Evolutionary conservation across 2,797 vertebrate species (phyloP).

Genomic region (Scolopax bukidnonensis): DNA sequence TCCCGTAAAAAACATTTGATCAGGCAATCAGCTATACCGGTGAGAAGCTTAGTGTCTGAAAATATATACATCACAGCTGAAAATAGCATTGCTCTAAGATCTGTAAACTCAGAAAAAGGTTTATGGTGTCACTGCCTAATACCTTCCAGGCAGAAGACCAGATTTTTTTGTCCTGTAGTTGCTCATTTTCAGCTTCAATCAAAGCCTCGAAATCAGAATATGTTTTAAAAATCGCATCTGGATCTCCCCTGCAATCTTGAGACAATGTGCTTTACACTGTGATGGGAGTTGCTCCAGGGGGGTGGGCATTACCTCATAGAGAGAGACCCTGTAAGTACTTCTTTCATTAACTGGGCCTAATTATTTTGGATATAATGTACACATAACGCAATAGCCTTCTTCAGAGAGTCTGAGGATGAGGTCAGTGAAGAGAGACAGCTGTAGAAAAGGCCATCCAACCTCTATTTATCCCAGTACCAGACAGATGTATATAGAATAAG

Average conservation of each 20-base stretch:
- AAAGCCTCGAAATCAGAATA: neutral
- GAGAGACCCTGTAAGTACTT: neutral
- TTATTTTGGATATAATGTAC: neutral
- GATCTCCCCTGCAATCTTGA: neutral
- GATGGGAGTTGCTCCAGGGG: neutral
- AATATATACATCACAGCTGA: constrained; percentile 7
- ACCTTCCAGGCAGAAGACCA: constrained; percentile 3
- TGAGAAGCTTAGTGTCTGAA: neutral
- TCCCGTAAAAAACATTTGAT: neutral
- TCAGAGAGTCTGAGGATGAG: neutral
- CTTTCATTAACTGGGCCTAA: neutral
- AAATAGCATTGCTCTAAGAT: neutral
- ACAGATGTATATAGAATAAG: neutral
- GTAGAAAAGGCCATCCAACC: neutral
- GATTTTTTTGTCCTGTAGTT: constrained; percentile 7
- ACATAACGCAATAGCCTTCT: neutral
- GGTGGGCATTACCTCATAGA: neutral
- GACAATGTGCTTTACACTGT: neutral
- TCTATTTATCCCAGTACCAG: neutral
- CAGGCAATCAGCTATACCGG: neutral
- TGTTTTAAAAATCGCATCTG: neutral
- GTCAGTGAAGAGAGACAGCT: neutral
- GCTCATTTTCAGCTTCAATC: neutral
- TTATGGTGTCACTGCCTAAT: neutral
- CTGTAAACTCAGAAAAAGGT: neutral